Percentiles rank a stretch among this genome's conserved stretches.
These are phyloP conservation scores for human (Homo sapiens) DNA, from an alignment of 2,113 vertebrate genomes.

Conservation along the genomic window GRCh38 chr12:97038501-97039000, in stretches of 20 bases:
- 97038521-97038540: constrained; percentile 31
- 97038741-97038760: constrained; percentile 38
- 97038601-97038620: constrained; percentile 57
- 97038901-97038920: constrained; percentile 34
- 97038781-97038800: constrained; percentile 52
- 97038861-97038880: constrained; percentile 62
- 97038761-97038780: constrained; percentile 45
- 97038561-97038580: constrained; percentile 31
- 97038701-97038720: constrained; percentile 68
- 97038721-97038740: constrained; percentile 12
- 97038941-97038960: constrained; percentile 56
- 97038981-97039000: constrained; percentile 65
- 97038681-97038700: constrained; percentile 40
- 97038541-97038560: constrained; percentile 65
- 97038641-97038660: constrained; percentile 59
- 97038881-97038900: constrained; percentile 63
- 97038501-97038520: not conserved
- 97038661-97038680: constrained; percentile 53
- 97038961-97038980: constrained; percentile 55
- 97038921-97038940: constrained; percentile 75
- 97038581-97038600: constrained; percentile 65
- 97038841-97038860: constrained; percentile 65
- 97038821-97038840: constrained; percentile 8
- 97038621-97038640: constrained; percentile 54
- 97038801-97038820: constrained; percentile 64